Conservation (phyloP, 1,140 invertebrate genomes). For the Musca vetustissima region DNA sequence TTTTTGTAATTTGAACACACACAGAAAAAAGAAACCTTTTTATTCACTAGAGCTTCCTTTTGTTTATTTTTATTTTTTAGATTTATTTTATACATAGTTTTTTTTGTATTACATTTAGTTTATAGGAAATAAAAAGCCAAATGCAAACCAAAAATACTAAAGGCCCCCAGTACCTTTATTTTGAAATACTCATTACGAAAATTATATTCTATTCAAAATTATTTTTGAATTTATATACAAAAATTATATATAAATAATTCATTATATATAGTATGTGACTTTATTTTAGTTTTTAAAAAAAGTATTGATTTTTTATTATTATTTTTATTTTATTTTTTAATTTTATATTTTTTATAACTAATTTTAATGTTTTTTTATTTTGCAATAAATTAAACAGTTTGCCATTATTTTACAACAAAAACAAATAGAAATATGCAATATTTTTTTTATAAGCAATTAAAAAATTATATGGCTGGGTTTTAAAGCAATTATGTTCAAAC, state of each 20-base stretch:
- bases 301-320: constrained; percentile 7
- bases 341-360: too few species aligned
- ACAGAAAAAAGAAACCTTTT: too few species aligned
- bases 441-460: too few species aligned
- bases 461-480: too few species aligned
- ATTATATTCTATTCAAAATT: not conserved
- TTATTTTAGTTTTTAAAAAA: constrained; percentile 5
- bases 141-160: not conserved
- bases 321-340: not conserved
- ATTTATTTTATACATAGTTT: not conserved
- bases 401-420: too few species aligned
- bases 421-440: too few species aligned
- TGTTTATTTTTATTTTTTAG: constrained; percentile 1
- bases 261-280: not conserved
- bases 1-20: constrained; percentile 14
- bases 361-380: not conserved
- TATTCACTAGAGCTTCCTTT: constrained; percentile 17
- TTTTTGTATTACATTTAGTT: too few species aligned
- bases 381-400: not conserved
- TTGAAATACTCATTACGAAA: constrained; percentile 1
- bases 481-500: too few species aligned
- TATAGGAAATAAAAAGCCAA: too few species aligned
- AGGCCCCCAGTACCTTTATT: constrained; percentile 14
- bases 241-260: too few species aligned
- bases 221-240: not conserved